phyloP scores from a whole-genome alignment of 2,888 invertebrate genomes.

The Clepsis dumicolana region DNA sequence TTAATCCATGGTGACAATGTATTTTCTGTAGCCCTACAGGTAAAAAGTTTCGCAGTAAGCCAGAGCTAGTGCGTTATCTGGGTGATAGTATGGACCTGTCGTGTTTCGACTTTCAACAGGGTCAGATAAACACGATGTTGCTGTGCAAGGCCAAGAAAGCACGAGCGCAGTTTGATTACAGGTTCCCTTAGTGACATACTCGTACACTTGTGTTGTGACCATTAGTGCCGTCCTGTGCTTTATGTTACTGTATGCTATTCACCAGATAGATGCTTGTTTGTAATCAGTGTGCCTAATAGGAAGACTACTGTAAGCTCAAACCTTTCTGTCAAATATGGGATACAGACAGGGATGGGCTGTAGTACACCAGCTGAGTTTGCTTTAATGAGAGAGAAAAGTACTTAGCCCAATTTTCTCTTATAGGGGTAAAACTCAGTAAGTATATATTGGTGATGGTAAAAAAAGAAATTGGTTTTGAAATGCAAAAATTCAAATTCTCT shows the following conservation, averaged over 20 bases:
- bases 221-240: conserved; percentile 80
- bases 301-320: neutral
- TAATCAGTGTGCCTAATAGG: conserved; percentile 47
- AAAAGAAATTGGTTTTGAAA: too few relatives aligned
- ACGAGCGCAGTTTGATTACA: conserved; percentile 90
- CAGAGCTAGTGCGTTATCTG: conserved; percentile 91
- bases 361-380: neutral
- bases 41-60: conserved; percentile 93
- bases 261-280: conserved; percentile 51
- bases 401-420: neutral
- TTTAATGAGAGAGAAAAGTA: too few relatives aligned
- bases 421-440: neutral
- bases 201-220: conserved; percentile 83
- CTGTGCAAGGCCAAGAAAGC: conserved; percentile 90
- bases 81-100: conserved; percentile 92
- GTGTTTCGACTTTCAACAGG: conserved; percentile 93
- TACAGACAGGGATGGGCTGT: neutral
- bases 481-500: too few relatives aligned
- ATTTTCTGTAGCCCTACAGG: conserved; percentile 91
- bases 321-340: neutral
- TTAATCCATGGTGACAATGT: conserved; percentile 66
- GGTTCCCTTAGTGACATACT: conserved; percentile 82
- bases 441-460: too few relatives aligned
- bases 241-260: conserved; percentile 67
- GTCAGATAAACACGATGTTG: conserved; percentile 90